A percentile compares a stretch with the other conserved stretches of the same genome.
These are phyloP conservation scores for Otocyon megalotis DNA, from an alignment of 2,113 vertebrate genomes.

Conservation along the genomic window DNA sequence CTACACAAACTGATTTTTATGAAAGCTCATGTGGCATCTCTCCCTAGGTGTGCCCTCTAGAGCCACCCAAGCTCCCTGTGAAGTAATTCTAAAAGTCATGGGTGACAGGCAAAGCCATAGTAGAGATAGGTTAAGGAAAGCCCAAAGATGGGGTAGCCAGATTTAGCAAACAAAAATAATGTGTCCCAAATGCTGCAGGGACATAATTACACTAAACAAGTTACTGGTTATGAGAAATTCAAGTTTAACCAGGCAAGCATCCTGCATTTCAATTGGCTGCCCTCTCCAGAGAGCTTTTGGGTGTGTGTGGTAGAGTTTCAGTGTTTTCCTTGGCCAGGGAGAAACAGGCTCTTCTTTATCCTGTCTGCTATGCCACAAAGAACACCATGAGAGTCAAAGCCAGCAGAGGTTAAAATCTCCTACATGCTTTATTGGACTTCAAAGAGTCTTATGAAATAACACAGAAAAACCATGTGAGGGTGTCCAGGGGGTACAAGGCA, in stretches of 20 bases:
- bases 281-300: not conserved
- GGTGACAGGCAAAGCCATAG: not conserved
- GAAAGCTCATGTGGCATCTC: not conserved
- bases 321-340: conserved; percentile 21
- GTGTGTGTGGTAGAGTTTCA: conserved; percentile 8
- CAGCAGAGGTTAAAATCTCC: conserved; percentile 80
- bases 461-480: conserved; percentile 77
- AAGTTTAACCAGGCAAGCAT: not conserved
- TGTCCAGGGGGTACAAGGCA: conserved; percentile 70
- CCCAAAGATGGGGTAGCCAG: not conserved
- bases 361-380: not conserved
- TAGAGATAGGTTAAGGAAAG: not conserved
- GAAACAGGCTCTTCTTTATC: conserved; percentile 12
- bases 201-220: conserved; percentile 44
- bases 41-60: not conserved
- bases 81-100: not conserved
- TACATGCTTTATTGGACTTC: conserved; percentile 90
- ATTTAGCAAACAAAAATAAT: conserved; percentile 48
- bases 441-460: conserved; percentile 87
- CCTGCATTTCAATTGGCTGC: conserved; percentile 45
- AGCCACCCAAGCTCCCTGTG: not conserved
- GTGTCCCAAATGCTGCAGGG: not conserved
- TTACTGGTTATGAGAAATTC: conserved; percentile 35
- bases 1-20: not conserved
- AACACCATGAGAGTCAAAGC: conserved; percentile 68